Evolutionary conservation across 2,888 invertebrate species (phyloP), one percentile per base, ranked within the genome.

Genomic region (Silvanus unidentatus): DNA sequence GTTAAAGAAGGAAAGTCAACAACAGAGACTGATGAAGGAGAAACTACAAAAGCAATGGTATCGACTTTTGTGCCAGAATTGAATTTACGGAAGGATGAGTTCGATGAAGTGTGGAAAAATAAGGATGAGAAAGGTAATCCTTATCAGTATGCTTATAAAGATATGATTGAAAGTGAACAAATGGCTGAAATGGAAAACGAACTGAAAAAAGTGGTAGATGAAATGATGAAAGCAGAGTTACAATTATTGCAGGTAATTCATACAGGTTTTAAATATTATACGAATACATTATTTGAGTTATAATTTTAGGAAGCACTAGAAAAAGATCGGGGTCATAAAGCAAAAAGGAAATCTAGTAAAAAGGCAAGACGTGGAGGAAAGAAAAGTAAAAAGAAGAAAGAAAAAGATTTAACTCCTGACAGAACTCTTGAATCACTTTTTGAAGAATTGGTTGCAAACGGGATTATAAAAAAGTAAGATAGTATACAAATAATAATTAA

Each of bases 321-420:
- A 55, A 77, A 79, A 57, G 87, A 87, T 57, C 77, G 77, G 57
- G 82, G 83, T 1, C 74, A 79, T 47, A 86, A 86, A 61, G 86
- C 86, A 0, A 88, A 88, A 62, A 87, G 88, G 59, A 88, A 89
- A 63, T 78, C 80, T 29, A 84, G 83, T 52, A 91, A 91, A 59
- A 81, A 88, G 72, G 76, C 83, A 1, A 78, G 87, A 28, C 79
- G 87, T 10, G 84, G 86, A 16, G 87, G 88, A 0, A 94, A 94
- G 60, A 95, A 95, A 64, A 82, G 80, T 54, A 94, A 94, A 68
- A 93, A 90, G 74, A 93, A 91, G 69, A 93, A 92, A 69, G 93
- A 94, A 64, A 95, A 95, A 69, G 95, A 96, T 73, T 74, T 96
- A 40, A 96, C 96, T 0, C 89, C 89, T 1, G 95, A 96, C 64